phyloP scores from a whole-genome alignment of 2,113 vertebrate species.

The Etheostoma cragini region DNA sequence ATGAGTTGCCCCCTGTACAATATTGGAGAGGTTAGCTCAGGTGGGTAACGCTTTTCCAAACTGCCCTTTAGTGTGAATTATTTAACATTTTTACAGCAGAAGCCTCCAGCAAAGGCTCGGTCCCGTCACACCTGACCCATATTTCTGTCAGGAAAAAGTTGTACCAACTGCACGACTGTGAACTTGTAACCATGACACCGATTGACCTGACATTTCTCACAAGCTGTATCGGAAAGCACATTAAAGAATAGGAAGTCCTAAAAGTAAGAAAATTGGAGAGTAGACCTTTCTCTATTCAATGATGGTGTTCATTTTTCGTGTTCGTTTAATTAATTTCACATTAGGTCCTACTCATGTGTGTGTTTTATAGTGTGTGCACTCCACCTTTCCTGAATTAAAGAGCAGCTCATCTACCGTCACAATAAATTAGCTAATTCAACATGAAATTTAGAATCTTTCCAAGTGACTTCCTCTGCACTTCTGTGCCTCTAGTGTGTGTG shows the following conservation, averaged over 20 bases:
- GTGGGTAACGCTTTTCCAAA: constrained; percentile 56
- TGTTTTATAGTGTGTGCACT: not conserved
- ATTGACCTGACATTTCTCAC: constrained; percentile 61
- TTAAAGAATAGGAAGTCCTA: constrained; percentile 18
- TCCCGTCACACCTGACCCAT: constrained; percentile 28
- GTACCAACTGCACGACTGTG: constrained; percentile 23
- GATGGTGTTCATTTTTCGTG: not conserved
- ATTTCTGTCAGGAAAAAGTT: constrained; percentile 41
- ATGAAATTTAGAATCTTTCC: too few species aligned
- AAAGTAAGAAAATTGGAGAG: constrained; percentile 44
- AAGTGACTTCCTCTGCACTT: too few species aligned
- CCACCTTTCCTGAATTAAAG: not conserved
- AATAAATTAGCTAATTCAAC: too few species aligned
- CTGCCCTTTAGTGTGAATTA: constrained; percentile 72
- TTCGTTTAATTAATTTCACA: not conserved
- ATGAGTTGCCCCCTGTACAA: constrained; percentile 1
- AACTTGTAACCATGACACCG: constrained; percentile 44
- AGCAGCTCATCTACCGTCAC: too few species aligned
- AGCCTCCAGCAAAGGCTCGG: constrained; percentile 21
- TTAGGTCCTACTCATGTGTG: not conserved
- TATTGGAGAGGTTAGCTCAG: constrained; percentile 52
- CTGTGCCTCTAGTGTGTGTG: too few species aligned
- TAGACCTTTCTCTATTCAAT: constrained; percentile 16
- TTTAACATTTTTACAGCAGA: constrained; percentile 65
- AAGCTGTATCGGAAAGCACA: constrained; percentile 23